Evolutionary conservation across 2,797 vertebrate species (phyloP).

Genomic region (Danio choprae): DNA sequence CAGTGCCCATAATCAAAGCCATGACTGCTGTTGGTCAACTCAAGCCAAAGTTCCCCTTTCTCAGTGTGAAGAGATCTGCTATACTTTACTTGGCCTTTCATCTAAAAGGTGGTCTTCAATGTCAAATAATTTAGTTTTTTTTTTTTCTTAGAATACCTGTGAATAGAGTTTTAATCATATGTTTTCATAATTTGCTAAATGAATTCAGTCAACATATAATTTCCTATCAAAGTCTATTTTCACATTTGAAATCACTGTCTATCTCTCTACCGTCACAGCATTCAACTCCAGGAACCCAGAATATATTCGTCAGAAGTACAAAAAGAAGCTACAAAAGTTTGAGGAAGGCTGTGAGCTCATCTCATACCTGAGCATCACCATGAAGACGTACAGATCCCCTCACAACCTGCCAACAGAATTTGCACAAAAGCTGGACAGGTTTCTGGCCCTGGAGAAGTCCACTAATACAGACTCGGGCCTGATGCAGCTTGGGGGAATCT

Average conservation of each 20-base stretch:
- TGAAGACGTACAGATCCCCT: constrained; percentile 82
- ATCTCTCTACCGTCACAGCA: constrained; percentile 73
- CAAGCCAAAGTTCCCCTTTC: constrained; percentile 94
- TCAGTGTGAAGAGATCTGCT: constrained; percentile 85
- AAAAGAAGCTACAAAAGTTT: constrained; percentile 84
- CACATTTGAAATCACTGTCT: neutral
- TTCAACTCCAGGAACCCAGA: constrained; percentile 84
- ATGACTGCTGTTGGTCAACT: constrained; percentile 90
- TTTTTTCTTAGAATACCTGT: neutral
- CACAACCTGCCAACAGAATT: constrained; percentile 80
- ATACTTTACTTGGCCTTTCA: constrained; percentile 89
- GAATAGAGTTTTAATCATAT: neutral
- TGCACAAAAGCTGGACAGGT: constrained; percentile 81
- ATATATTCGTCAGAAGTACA: constrained; percentile 80
- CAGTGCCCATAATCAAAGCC: constrained; percentile 89
- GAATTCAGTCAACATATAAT: neutral
- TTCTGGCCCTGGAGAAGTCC: constrained; percentile 79
- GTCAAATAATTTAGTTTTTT: neutral
- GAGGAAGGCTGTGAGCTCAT: constrained; percentile 88
- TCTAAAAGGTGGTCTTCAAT: constrained; percentile 87
- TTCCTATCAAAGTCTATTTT: neutral
- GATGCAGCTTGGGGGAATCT: constrained; percentile 32
- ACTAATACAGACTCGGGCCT: constrained; percentile 34
- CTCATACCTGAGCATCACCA: constrained; percentile 82
- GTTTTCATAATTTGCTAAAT: neutral